Percentiles rank a stretch among this genome's conserved stretches.
These are phyloP conservation scores for Artemia sp. DNA, from an alignment of 2,888 invertebrate genomes.

Conservation along the genomic window DNA sequence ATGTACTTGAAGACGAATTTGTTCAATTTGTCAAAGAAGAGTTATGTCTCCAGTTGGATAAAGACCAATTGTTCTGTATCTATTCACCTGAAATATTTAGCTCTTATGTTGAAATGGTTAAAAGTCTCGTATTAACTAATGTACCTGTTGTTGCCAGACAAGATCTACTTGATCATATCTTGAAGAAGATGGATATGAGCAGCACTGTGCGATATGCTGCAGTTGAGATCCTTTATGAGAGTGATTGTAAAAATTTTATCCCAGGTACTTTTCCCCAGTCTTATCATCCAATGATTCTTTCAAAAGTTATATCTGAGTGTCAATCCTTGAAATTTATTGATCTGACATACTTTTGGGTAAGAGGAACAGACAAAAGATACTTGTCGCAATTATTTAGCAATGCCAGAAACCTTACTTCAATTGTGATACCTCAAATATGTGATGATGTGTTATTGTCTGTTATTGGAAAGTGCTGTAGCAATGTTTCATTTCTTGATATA, in stretches of 20 bases:
- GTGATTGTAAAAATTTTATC: not conserved
- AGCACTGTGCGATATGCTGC: not conserved
- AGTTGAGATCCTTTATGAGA: not conserved
- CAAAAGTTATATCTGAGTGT: not conserved
- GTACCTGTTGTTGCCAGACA: not conserved
- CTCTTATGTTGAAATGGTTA: not conserved
- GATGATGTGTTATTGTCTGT: not conserved
- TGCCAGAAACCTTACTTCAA: conserved; percentile 2
- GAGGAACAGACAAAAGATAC: conserved; percentile 12
- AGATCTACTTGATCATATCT: conserved; percentile 3
- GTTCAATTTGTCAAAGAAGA: not conserved
- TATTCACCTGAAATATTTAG: conserved; percentile 9
- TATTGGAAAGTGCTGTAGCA: not conserved
- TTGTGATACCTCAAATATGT: conserved; percentile 13
- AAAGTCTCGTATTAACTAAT: conserved; percentile 4
- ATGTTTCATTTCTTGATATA: not conserved
- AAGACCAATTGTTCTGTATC: conserved; percentile 1
- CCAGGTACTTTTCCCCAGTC: conserved; percentile 11
- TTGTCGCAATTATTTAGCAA: not conserved
- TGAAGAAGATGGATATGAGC: not conserved
- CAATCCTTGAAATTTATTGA: not conserved
- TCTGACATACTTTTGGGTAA: conserved; percentile 7
- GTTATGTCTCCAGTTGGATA: not conserved
- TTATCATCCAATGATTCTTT: not conserved
- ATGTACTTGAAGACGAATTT: conserved; percentile 4